Evolutionary conservation across 2,113 vertebrate species (phyloP), one percentile per base, ranked within the genome.

Genomic region (Haplotaxodon microlepis): DNA sequence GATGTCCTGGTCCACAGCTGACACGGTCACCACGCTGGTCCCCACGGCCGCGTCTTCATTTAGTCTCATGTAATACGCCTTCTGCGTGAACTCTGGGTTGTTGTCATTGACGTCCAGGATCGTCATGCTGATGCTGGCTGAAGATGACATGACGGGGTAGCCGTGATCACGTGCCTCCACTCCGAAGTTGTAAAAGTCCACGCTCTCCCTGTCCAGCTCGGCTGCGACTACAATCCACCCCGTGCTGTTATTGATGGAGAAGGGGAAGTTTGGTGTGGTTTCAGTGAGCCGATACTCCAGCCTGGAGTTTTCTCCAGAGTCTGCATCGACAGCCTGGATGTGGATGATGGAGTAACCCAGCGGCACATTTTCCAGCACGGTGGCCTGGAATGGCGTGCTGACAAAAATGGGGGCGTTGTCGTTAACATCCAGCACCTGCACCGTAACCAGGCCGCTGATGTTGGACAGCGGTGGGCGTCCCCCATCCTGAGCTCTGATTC

Each of bases 361-460:
- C 0, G 98, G 98, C 19, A 98, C 98, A 1, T 98, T 99, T 95
- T 99, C 98, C 45, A 99, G 94, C 13, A 99, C 98, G 0, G 98
- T 98, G 42, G 98, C 97, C 96, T 99, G 98, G 93, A 99, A 99
- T 0, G 98, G 98, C 0, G 98, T 99, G 94, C 98, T 99, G 88
- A 99, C 98, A 2, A 99, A 99, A 89, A 99, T 98, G 29, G 98
- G 98, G 2, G 97, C 96, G 0, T 99, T 99, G 92, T 99, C 98
- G 0, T 99, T 99, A 19, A 99, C 93, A 2, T 99, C 98, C 92
- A 98, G 84, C 76, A 99, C 98, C 90, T 99, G 98, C 69, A 99
- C 95, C 0, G 97, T 98, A 5, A 99, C 98, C 88, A 99, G 92
- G 4, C 98, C 98, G 0, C 97, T 99, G 95, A 98, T 97, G 69